A percentile compares a stretch with the other conserved stretches of the same genome.
These are phyloP conservation scores for Dryas iulia DNA, from an alignment of 1,140 invertebrate genomes.

Conservation along the genomic window DNA sequence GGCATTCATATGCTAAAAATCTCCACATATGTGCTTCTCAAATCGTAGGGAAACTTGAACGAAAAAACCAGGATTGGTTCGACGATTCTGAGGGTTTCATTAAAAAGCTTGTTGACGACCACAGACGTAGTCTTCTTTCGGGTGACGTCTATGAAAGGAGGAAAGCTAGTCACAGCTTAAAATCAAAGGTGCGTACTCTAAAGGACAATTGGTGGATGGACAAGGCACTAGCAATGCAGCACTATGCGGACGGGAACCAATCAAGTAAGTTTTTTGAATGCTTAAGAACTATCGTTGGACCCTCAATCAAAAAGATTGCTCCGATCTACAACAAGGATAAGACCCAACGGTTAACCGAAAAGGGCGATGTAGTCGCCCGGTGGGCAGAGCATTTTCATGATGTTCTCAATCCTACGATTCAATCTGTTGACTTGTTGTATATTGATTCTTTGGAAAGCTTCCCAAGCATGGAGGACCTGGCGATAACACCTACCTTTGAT, in stretches of 20 bases:
- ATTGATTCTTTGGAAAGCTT: constrained; percentile 10
- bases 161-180: constrained; percentile 11
- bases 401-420: constrained; percentile 27
- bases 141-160: neutral
- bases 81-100: constrained; percentile 26
- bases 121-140: constrained; percentile 9
- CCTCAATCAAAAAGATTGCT: constrained; percentile 14
- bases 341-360: constrained; percentile 10
- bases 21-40: constrained; percentile 10
- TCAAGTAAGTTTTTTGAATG: constrained; percentile 31
- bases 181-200: constrained; percentile 27
- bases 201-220: constrained; percentile 31
- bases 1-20: constrained; percentile 7
- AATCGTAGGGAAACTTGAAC: constrained; percentile 18
- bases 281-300: constrained; percentile 21
- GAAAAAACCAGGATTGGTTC: constrained; percentile 31
- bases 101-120: constrained; percentile 10
- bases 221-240: constrained; percentile 28
- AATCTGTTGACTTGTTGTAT: constrained; percentile 16
- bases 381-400: constrained; percentile 32
- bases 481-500: constrained; percentile 14
- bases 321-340: constrained; percentile 23
- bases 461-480: constrained; percentile 14
- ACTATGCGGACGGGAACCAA: constrained; percentile 31
- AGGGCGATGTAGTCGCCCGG: constrained; percentile 12